phyloP scores from a whole-genome alignment of 23 tunicate genomes.

The Clavelina lepadiformis region DNA sequence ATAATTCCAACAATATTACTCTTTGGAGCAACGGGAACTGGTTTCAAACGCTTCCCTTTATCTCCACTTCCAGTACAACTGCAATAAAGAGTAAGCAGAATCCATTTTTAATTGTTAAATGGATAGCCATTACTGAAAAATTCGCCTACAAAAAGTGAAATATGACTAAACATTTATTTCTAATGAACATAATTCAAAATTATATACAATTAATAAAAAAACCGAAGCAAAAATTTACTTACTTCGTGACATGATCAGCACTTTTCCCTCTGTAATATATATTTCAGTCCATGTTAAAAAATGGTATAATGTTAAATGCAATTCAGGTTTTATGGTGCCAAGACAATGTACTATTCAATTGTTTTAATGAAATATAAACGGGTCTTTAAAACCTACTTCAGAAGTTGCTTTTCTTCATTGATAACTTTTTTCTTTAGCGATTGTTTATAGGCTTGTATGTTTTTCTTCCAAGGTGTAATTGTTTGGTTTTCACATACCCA shows the following conservation, averaged over 20 bases:
- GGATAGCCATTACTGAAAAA: too few species aligned
- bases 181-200: too few species aligned
- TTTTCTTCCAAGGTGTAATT: slow-evolving; percentile 58
- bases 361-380: not conserved
- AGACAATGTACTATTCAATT: not conserved
- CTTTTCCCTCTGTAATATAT: slow-evolving; percentile 53
- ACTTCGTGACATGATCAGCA: slow-evolving; percentile 45
- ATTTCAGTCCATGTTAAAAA: not conserved
- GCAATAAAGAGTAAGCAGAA: too few species aligned
- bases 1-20: slow-evolving; percentile 10
- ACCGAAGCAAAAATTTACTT: slow-evolving; percentile 2
- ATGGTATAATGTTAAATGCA: not conserved
- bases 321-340: not conserved
- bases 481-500: slow-evolving; percentile 82
- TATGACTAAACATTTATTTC: too few species aligned
- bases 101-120: too few species aligned
- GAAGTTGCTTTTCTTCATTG: slow-evolving; percentile 39
- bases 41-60: too few species aligned
- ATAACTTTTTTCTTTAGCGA: slow-evolving; percentile 63
- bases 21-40: too few species aligned
- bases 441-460: slow-evolving; percentile 56
- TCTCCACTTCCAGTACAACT: too few species aligned
- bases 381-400: slow-evolving; percentile 37
- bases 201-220: too few species aligned
- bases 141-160: too few species aligned